Evolutionary conservation across 2,888 invertebrate species (phyloP), one percentile per base, ranked within the genome.

Genomic region (Pimpla rufipes): DNA sequence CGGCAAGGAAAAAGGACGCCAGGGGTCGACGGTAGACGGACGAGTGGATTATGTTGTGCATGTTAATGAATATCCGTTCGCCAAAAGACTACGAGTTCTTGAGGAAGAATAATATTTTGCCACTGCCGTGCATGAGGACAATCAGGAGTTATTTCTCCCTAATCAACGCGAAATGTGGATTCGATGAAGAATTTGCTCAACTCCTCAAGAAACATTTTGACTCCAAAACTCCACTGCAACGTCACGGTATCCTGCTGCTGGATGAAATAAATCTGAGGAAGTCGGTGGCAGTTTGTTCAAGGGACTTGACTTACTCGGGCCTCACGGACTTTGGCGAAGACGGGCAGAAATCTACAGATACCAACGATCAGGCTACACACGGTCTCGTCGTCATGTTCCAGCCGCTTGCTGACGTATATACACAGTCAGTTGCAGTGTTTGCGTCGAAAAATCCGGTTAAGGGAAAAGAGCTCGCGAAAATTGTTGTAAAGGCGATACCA

Each of bases 11-110:
- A 13, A 42, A 42, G 13, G 42, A 13, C 11, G 2, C 42, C 42
- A 42, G 13, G 11, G 13, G 13, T 42, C 42, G 42, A 13, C 42
- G 42, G 1, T 42, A 42, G 1, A 42, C 42, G 13, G 42, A 42
- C 1, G 42, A 42, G 0, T 42, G 42, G 42, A 42, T 42, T 10
- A 42, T 42, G 42, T 13, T 42, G 1, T 42, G 42, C 42, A 42
- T 42, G 10, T 13, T 42, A 7, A 42, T 42, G 42, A 77, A 2
- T 84, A 76, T 71, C n/a, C n/a, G n/a, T n/a, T n/a, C n/a, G n/a
- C n/a, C n/a, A n/a, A n/a, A n/a, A n/a, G n/a, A n/a, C n/a, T 88
- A 86, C 64, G 85, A 85, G 71, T 86, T 85, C 76, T 71, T 85
- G 42, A 57, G 85, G 35, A 80, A 80, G 42, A 86, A 86, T 71